Base-by-base conservation (phyloP, 2,113 vertebrate genomes). In the Pipa parva region DNA sequence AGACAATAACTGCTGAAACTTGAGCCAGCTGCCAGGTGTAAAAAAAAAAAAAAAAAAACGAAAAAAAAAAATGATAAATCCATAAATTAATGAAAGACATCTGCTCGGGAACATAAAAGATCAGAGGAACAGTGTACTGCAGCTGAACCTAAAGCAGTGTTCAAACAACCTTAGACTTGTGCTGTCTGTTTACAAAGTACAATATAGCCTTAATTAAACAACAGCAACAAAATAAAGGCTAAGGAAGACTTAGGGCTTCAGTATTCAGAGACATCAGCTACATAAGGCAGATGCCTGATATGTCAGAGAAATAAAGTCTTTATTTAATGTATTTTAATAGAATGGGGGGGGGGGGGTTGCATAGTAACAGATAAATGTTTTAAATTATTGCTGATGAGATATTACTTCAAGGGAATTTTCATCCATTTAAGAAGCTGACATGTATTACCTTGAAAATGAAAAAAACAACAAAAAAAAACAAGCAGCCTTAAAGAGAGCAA, bases 81-180 rank as follows among this genome's bases (percentile, higher is more conserved):
- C 91, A 95, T 94, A 97, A 95, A 95, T 97, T 91, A 94, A 97
- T 93, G 89, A 90, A 88, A 90, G 92, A 96, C 95, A 97, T 94
- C 95, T 97, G 95, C 90, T 95, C 81, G 71, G 88, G 85, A 90
- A 86, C 76, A 93, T 84, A 91, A 93, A 95, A 89, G 92, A 93
- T 94, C 91, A 94, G 87, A 85, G 84, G 78, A 86, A 81, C 75
- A 77, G 82, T 78, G 75, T 72, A 75, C 77, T 81, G 84, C 90
- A 85, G 88, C 88, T 92, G 92, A 93, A 90, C 89, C 89, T 88
- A 84, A 89, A 87, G 77, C 83, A n/a, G 85, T 84, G 81, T 85
- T 80, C 83, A 88, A 90, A 93, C 89, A 92, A 87, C 89, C 87
- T 84, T 86, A 83, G 84, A 80, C 82, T 81, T 76, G 74, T 57